Base-by-base conservation (phyloP, 2,113 vertebrate species). In the Recurvirostra avosetta region DNA sequence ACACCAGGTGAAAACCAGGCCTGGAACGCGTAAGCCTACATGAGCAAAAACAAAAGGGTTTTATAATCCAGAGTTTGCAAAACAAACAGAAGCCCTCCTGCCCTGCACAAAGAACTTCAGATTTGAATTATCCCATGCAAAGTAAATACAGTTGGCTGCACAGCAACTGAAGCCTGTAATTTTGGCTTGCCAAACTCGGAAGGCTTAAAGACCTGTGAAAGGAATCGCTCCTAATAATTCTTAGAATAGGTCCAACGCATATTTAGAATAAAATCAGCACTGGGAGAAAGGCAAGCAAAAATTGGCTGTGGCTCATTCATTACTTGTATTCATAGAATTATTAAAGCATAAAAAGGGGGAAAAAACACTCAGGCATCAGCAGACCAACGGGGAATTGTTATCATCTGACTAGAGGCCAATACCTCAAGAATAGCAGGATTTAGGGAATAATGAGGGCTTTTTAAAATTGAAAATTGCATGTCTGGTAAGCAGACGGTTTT, bases 401-500 rank as follows among this genome's bases (percentile, higher is more conserved):
- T 82, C 81, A 58, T 82, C 49, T 85, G 91, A 43, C 90, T 40
- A 73, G 71, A 90, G 58, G 82, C 83, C 73, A 85, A 90, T 65
- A 74, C 52, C 82, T 83, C 71, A 53, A 94, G 88, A 92, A 94
- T 45, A 90, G 66, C 8, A 34, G 90, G 77, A 93, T 91, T 94
- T 91, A 82, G 70, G 77, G 81, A 95, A 88, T 76, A 96, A 94
- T 91, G 85, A 91, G 30, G 70, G 53, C 70, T 88, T 95, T 95
- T 86, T 79, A 75, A 82, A 94, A 94, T 67, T 72, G 65, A 85
- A 96, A 96, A 96, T 72, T 92, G 82, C 43, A 40, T 68, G 66
- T 94, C 87, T 94, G 86, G 77, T 68, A 75, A 94, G 87, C 92
- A 92, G 84, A 78, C 15, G 0, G 71, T 25, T 94, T 96, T 87